Base-by-base conservation (phyloP, 53 echinoderm and acorn worm genomes). In the Actinopyga echinites region DNA sequence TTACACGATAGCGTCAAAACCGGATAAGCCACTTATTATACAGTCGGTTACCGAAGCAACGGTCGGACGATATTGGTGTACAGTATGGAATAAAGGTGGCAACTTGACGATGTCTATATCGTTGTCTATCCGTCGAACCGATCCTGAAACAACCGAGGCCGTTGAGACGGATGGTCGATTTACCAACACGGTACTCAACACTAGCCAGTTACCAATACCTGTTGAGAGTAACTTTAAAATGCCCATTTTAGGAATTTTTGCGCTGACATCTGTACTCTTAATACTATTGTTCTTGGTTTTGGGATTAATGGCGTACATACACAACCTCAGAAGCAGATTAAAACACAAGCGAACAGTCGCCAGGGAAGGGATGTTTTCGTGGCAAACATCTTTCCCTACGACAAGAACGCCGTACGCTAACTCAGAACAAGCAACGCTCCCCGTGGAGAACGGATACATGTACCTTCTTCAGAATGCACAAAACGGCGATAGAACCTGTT, bases 11-110 rank as follows among this genome's bases (percentile, higher is more conserved):
- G 60, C 63, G 3, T 61, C 81, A 33, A 80, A 61, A 42, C 81
- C 81, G n/a, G 81, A 80, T 20, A 80, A 61, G 33, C 81, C 81
- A 23, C 42, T 80, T 36, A 80, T 62, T 11, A 80, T 80, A 23
- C 59, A 80, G 37, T 37, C 60, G 9, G 60, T 80, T 1, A 60
- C 60, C 0, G 81, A 80, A 42, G 81, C 81, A 30, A 80, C 81
- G 20, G 63, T 62, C 1, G 81, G 81, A 9, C 60, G 62, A 13
- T 80, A 80, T n/a, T 56, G 81, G 81, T 80, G 81, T 38, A 80
- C 81, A 17, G 81, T 62, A 31, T 80, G 81, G 81, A 80, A 62
- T 37, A 80, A 80, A 61, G 81, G 81, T 24, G 81, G 81, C 22
- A 80, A 80, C 44, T 40, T 80, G 19, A 80, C 81, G 26, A 9